Conservation (phyloP, 2,888 invertebrate species). For the Criorhina ranunculi region DNA sequence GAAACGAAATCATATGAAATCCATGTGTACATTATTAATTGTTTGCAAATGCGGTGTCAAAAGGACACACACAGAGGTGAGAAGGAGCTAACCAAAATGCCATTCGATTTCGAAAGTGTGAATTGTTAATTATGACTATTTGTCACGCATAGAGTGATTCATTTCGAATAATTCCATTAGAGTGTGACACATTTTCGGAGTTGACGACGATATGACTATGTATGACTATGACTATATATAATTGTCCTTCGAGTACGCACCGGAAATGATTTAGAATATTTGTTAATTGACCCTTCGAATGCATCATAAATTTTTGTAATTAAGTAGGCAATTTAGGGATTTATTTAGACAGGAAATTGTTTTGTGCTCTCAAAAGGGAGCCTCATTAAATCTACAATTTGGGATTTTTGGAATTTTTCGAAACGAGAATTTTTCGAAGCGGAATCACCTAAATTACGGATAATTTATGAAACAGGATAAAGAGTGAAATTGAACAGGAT, state of each 20-base stretch:
- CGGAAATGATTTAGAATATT: constrained; percentile 52
- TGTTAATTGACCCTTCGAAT: constrained; percentile 45
- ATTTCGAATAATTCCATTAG: constrained; percentile 68
- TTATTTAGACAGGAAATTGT: constrained; percentile 57
- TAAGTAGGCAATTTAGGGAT: constrained; percentile 65
- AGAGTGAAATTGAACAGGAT: no score
- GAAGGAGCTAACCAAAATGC: constrained; percentile 17
- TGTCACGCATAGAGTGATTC: constrained; percentile 68
- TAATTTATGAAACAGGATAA: constrained; percentile 15
- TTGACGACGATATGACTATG: constrained; percentile 1
- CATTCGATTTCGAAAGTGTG: constrained; percentile 65
- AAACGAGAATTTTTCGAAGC: neutral
- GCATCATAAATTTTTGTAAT: constrained; percentile 58
- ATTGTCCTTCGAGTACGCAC: constrained; percentile 31
- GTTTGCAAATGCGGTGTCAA: constrained; percentile 47
- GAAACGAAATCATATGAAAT: constrained; percentile 34
- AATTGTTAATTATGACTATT: constrained; percentile 68
- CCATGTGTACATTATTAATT: constrained; percentile 62
- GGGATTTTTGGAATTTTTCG: neutral
- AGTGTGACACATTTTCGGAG: constrained; percentile 49
- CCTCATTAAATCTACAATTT: constrained; percentile 28
- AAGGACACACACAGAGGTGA: constrained; percentile 13
- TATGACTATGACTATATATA: constrained; percentile 11
- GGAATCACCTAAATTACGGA: constrained; percentile 3
- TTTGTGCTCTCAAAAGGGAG: constrained; percentile 23